Conservation (phyloP, 2,888 invertebrate genomes). For the Hofmannophila pseudospretella region DNA sequence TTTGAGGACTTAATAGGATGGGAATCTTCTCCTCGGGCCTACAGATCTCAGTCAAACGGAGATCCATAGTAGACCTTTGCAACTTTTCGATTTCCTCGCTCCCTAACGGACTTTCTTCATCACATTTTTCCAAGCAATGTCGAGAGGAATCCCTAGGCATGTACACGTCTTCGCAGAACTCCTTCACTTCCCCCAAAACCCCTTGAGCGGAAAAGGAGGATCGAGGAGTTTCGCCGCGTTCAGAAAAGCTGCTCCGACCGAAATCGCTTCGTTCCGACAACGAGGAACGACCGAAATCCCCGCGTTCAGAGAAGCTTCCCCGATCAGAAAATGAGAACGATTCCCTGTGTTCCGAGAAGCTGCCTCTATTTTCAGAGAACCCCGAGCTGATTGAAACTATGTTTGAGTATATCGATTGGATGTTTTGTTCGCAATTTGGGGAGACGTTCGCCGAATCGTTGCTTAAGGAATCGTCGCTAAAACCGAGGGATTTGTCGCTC, state of each 20-base stretch:
- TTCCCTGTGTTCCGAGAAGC: conserved; percentile 67
- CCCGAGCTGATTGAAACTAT: conserved; percentile 79
- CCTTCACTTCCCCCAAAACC: conserved; percentile 59
- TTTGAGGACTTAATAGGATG: conserved; percentile 58
- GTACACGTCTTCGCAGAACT: conserved; percentile 59
- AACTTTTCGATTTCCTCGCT: conserved; percentile 57
- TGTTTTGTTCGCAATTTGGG: conserved; percentile 73
- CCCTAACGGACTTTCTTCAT: conserved; percentile 40
- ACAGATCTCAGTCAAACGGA: conserved; percentile 58
- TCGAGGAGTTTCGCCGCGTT: conserved; percentile 65
- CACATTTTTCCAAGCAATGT: conserved; percentile 49
- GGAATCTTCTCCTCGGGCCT: conserved; percentile 56
- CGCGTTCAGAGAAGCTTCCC: conserved; percentile 67
- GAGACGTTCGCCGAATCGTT: conserved; percentile 79
- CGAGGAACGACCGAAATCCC: conserved; percentile 61
- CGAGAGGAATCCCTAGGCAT: conserved; percentile 55
- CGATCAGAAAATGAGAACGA: conserved; percentile 70
- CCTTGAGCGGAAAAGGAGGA: conserved; percentile 70
- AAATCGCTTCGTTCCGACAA: conserved; percentile 78
- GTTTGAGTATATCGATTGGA: conserved; percentile 69
- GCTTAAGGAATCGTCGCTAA: conserved; percentile 85
- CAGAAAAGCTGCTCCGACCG: conserved; percentile 63
- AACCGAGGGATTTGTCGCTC: conserved; percentile 83
- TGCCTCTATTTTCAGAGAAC: conserved; percentile 76
- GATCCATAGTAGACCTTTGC: conserved; percentile 65